Conservation (phyloP, 2,888 invertebrate species). For the Caenorhabditis plicata region DNA sequence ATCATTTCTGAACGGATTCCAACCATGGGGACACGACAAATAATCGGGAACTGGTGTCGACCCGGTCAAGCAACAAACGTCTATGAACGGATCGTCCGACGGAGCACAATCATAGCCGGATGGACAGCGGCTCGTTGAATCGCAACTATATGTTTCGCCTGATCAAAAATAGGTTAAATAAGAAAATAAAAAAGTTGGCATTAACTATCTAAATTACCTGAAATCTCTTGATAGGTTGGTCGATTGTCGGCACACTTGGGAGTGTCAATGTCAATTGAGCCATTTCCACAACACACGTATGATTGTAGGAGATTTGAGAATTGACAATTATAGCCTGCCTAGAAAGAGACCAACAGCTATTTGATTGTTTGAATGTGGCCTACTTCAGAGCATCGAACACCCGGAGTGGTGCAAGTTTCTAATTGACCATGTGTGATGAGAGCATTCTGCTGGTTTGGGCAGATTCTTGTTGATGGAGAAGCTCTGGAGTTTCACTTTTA, state of each 20-base stretch:
- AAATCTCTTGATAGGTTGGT: constrained; percentile 54
- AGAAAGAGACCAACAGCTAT: constrained; percentile 4
- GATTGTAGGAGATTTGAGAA: constrained; percentile 47
- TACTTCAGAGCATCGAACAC: constrained; percentile 42
- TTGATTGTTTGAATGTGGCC: neutral
- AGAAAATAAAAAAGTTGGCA: neutral
- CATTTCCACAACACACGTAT: constrained; percentile 60
- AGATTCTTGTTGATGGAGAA: constrained; percentile 46
- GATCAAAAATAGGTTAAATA: no score
- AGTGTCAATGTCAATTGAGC: constrained; percentile 5
- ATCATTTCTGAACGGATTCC: constrained; percentile 45
- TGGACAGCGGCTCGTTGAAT: constrained; percentile 49
- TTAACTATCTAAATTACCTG: no score
- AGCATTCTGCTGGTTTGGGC: constrained; percentile 57
- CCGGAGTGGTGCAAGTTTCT: constrained; percentile 57
- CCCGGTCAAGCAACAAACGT: constrained; percentile 56
- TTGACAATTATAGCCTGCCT: constrained; percentile 56
- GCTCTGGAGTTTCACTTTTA: constrained; percentile 1
- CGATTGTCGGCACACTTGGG: constrained; percentile 58
- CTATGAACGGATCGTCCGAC: constrained; percentile 41
- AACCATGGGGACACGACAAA: constrained; percentile 44
- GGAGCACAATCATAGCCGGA: constrained; percentile 54
- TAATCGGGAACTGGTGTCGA: constrained; percentile 31
- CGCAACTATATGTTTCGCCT: constrained; percentile 50
- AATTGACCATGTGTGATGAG: constrained; percentile 49